Conservation (phyloP, 2,113 vertebrate species). For the Egretta garzetta region DNA sequence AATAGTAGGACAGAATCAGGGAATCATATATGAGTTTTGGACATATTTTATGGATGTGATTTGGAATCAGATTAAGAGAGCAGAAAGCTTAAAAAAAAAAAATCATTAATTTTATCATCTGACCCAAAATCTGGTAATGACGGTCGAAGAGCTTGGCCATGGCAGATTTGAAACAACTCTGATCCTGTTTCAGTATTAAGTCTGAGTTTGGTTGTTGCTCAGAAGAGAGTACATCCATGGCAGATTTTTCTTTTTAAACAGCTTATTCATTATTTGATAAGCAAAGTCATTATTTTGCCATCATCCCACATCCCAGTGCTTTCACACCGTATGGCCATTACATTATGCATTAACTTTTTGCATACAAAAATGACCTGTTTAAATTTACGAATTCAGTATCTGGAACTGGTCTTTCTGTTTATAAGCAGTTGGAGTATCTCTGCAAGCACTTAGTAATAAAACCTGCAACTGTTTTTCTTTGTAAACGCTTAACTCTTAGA, state of each 20-base stretch:
- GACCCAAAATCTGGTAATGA: background rate
- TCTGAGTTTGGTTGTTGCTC: background rate
- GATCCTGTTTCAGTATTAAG: background rate
- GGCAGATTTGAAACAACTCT: background rate
- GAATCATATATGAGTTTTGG: background rate
- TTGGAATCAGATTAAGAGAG: background rate
- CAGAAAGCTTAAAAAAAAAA: background rate
- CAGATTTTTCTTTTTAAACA: background rate
- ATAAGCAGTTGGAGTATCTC: background rate
- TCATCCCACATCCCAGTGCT: background rate
- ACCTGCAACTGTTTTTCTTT: background rate
- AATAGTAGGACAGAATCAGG: background rate
- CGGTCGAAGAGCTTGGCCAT: background rate
- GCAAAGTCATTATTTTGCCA: background rate
- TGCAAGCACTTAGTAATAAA: background rate
- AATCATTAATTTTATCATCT: background rate
- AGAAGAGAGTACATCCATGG: background rate
- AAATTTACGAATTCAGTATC: background rate
- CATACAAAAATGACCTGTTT: background rate
- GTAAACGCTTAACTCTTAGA: background rate
- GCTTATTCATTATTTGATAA: background rate
- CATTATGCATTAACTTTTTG: background rate
- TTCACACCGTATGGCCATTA: fast-evolving
- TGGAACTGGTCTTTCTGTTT: background rate
- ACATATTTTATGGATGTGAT: background rate